Evolutionary conservation across 2,888 invertebrate genomes (phyloP).

Genomic region (Cheilosia urbana): DNA sequence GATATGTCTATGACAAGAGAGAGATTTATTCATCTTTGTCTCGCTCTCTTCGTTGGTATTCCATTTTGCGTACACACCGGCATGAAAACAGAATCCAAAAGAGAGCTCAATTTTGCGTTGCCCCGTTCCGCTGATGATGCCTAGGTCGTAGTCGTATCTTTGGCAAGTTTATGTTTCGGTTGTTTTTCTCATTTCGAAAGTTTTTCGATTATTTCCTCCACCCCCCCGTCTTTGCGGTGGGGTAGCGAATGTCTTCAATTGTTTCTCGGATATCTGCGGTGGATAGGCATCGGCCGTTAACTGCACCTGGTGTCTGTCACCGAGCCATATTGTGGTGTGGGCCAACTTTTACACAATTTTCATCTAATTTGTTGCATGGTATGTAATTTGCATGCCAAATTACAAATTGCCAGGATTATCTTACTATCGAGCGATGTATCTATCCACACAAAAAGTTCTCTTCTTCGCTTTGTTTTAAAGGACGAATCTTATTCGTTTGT

Average conservation of each 20-base stretch:
- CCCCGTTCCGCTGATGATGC: background rate
- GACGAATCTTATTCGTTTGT: conserved; percentile 35
- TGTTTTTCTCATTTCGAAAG: conserved; percentile 55
- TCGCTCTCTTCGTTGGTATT: conserved; percentile 63
- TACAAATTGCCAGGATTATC: conserved; percentile 49
- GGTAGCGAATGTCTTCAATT: conserved; percentile 65
- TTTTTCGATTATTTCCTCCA: conserved; percentile 70
- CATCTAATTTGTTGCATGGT: conserved; percentile 68
- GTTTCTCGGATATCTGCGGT: conserved; percentile 18
- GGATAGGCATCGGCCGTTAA: conserved; percentile 23
- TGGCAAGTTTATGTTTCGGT: conserved; percentile 63
- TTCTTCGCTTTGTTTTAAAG: background rate
- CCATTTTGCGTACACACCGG: conserved; percentile 44
- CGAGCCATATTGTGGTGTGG: conserved; percentile 55
- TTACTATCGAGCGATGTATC: conserved; percentile 13
- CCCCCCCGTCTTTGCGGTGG: background rate
- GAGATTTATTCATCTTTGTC: conserved; percentile 60
- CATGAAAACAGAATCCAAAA: conserved; percentile 43
- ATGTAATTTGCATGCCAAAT: conserved; percentile 70
- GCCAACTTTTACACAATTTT: conserved; percentile 61
- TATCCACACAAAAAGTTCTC: conserved; percentile 9
- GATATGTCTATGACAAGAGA: conserved; percentile 68
- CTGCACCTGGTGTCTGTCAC: conserved; percentile 60
- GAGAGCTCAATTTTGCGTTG: conserved; percentile 48
- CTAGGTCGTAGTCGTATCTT: conserved; percentile 62